These are phyloP conservation scores for Sarcophilus harrisii DNA, from an alignment of 2,797 vertebrate species.

Conservation along the genomic window DNA sequence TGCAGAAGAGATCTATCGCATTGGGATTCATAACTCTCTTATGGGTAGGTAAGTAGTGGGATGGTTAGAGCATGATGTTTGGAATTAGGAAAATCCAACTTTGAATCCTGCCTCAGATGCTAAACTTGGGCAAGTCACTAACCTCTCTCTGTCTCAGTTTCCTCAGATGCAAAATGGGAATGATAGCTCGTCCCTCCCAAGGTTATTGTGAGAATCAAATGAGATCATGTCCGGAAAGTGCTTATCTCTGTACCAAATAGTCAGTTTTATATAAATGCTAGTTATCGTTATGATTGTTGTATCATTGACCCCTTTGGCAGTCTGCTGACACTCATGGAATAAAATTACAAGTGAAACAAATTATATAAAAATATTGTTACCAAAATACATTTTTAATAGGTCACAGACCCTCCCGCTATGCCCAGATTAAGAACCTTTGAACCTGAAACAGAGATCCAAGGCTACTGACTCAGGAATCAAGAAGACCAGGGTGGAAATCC, in stretches of 20 bases:
- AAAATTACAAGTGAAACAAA: neutral
- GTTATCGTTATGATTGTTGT: neutral
- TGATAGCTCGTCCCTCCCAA: neutral
- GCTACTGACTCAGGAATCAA: neutral
- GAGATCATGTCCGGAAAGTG: neutral
- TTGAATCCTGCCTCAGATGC: neutral
- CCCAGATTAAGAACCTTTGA: neutral
- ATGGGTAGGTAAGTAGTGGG: neutral
- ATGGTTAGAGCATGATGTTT: neutral
- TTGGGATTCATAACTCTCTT: neutral
- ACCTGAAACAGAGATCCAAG: neutral
- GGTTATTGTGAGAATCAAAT: neutral
- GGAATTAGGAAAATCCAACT: neutral
- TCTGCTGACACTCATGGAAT: neutral
- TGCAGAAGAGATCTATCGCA: neutral
- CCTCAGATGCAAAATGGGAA: neutral
- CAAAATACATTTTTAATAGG: neutral
- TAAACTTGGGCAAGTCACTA: neutral
- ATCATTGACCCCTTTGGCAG: neutral
- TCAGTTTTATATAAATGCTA: neutral
- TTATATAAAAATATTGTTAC: neutral
- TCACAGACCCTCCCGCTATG: neutral
- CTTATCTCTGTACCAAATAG: neutral
- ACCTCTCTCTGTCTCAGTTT: neutral
- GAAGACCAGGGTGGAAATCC: neutral